phyloP scores from a whole-genome alignment of 1,140 invertebrate genomes.

The Drosophila ambigua region DNA sequence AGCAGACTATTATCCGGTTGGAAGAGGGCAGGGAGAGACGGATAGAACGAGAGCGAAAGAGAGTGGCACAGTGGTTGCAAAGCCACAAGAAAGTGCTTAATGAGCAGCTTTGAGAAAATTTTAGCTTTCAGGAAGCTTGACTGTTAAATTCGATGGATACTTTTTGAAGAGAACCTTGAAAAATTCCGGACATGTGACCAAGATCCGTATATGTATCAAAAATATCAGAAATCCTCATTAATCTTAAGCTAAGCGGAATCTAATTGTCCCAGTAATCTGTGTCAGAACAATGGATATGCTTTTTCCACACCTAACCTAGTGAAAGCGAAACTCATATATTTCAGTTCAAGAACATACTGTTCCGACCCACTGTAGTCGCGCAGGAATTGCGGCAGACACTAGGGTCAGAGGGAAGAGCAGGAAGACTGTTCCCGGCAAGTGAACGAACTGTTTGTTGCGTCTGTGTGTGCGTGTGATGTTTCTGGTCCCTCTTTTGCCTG shows the following conservation, averaged over 20 bases:
- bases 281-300: too few species aligned
- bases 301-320: too few species aligned
- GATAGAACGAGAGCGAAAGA: too few species aligned
- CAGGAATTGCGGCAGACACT: slow-evolving; percentile 46
- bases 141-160: too few species aligned
- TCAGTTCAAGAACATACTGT: too few species aligned
- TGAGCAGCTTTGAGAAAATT: neutral
- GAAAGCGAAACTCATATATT: too few species aligned
- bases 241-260: too few species aligned
- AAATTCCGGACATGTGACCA: too few species aligned
- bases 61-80: slow-evolving; percentile 33
- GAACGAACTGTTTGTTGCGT: slow-evolving; percentile 44
- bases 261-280: too few species aligned
- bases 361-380: slow-evolving; percentile 30
- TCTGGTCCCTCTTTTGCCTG: slow-evolving; percentile 28
- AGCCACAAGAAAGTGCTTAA: neutral
- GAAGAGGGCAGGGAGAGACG: slow-evolving; percentile 14
- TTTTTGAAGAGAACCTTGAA: too few species aligned
- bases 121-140: neutral
- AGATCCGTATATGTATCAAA: too few species aligned
- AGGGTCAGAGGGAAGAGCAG: slow-evolving; percentile 19
- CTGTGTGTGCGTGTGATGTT: slow-evolving; percentile 35
- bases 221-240: too few species aligned
- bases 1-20: slow-evolving; percentile 43
- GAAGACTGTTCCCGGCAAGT: slow-evolving; percentile 43